These are phyloP conservation scores for Corythoichthys haematopterus DNA, from an alignment of 2,113 vertebrate genomes.

Conservation along the genomic window DNA sequence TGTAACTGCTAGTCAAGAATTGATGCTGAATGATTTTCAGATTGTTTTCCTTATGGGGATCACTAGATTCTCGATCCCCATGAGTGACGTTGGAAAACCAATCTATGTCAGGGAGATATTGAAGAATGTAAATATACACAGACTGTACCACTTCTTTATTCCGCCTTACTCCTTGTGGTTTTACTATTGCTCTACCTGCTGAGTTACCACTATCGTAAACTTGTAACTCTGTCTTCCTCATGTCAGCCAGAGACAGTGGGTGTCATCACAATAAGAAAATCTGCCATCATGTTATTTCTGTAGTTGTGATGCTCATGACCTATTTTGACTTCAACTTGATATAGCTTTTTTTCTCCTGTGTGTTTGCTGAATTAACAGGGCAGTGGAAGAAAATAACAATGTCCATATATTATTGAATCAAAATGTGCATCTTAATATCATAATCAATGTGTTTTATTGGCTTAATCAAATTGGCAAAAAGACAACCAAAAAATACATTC, in stretches of 20 bases:
- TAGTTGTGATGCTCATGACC: neutral
- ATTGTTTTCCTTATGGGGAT: too few relatives aligned
- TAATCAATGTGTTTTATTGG: neutral
- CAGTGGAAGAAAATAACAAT: slow-evolving; percentile 11
- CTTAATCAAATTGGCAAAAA: slow-evolving; percentile 4
- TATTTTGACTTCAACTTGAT: neutral
- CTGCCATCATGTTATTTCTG: slow-evolving; percentile 9
- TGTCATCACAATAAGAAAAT: neutral
- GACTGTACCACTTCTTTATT: slow-evolving; percentile 11
- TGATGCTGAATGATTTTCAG: too few relatives aligned
- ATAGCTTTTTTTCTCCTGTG: neutral
- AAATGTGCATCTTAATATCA: too few relatives aligned
- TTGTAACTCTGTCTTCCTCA: slow-evolving; percentile 21
- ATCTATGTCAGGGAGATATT: neutral
- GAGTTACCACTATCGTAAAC: slow-evolving; percentile 13
- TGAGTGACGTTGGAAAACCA: too few relatives aligned
- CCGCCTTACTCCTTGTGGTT: slow-evolving; percentile 7
- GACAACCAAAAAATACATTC: slow-evolving; percentile 35
- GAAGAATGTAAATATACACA: neutral
- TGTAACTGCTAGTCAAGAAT: too few relatives aligned
- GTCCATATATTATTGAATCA: neutral
- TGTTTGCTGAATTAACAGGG: slow-evolving; percentile 13
- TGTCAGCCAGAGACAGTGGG: slow-evolving; percentile 1
- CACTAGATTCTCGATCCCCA: too few relatives aligned
- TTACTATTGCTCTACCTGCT: slow-evolving; percentile 44